These are phyloP conservation scores for Daphoenositta chrysoptera DNA, from an alignment of 2,113 vertebrate species.

Conservation along the genomic window DNA sequence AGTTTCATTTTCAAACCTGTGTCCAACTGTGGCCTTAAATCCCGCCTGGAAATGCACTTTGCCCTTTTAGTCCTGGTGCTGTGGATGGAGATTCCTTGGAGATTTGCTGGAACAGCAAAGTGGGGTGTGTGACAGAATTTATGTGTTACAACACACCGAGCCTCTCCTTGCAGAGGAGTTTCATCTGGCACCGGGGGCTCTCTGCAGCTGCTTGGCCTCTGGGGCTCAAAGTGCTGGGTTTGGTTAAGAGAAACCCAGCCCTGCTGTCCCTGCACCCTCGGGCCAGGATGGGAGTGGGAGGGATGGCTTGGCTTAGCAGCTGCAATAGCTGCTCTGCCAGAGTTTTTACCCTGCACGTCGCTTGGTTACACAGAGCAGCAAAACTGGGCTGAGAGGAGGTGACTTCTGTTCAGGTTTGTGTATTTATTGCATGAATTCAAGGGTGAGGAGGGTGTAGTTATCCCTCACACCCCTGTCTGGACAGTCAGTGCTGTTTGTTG, in stretches of 20 bases:
- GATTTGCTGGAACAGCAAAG: background rate
- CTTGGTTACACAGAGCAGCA: background rate
- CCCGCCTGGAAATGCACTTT: background rate
- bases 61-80: background rate
- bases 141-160: fast-evolving
- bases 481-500: background rate
- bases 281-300: background rate
- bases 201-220: background rate
- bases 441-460: background rate
- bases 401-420: background rate
- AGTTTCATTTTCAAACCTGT: background rate
- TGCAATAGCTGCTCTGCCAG: background rate
- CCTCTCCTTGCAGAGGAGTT: background rate
- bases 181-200: background rate
- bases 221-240: background rate
- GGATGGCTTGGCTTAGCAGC: background rate
- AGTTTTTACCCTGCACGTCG: background rate
- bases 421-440: background rate
- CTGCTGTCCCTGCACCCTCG: background rate
- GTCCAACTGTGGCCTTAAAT: background rate
- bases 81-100: background rate
- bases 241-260: background rate
- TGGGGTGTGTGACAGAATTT: background rate
- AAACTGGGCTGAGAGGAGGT: background rate
- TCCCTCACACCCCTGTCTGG: fast-evolving